phyloP scores from a whole-genome alignment of 2,797 vertebrate genomes.

The Scolopax bukidnonensis region DNA sequence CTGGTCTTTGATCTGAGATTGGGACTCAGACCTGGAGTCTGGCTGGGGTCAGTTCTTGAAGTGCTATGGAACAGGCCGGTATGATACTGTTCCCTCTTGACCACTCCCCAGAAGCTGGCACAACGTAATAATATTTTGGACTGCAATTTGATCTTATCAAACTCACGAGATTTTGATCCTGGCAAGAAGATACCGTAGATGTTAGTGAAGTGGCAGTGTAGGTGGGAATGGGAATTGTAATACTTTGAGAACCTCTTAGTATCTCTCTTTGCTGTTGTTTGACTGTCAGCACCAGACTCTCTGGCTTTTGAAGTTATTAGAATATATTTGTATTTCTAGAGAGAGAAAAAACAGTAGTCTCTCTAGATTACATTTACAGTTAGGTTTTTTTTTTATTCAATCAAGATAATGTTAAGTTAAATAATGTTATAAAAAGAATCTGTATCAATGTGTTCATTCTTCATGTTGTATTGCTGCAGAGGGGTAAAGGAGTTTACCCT shows the following conservation, averaged over 20 bases:
- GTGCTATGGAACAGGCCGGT: not conserved
- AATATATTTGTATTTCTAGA: not conserved
- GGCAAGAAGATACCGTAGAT: not conserved
- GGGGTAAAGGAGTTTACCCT: not conserved
- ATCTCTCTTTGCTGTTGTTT: not conserved
- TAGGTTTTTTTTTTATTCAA: not conserved
- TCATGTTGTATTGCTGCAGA: not conserved
- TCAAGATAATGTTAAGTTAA: not conserved
- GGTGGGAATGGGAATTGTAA: not conserved
- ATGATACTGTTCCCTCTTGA: not conserved
- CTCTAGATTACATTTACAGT: not conserved
- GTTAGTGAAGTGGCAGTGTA: not conserved
- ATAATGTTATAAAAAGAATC: not conserved
- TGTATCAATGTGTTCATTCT: not conserved
- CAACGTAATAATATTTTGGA: not conserved
- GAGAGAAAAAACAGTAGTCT: not conserved
- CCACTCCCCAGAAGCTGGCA: not conserved
- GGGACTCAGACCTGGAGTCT: not conserved
- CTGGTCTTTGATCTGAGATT: not conserved
- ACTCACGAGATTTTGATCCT: not conserved
- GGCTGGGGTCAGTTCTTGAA: not conserved
- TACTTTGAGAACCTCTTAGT: not conserved
- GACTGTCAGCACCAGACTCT: not conserved
- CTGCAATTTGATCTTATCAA: not conserved
- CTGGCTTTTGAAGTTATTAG: not conserved